phyloP scores from a whole-genome alignment of 1,140 invertebrate species.

The Tetramorium simillimum region DNA sequence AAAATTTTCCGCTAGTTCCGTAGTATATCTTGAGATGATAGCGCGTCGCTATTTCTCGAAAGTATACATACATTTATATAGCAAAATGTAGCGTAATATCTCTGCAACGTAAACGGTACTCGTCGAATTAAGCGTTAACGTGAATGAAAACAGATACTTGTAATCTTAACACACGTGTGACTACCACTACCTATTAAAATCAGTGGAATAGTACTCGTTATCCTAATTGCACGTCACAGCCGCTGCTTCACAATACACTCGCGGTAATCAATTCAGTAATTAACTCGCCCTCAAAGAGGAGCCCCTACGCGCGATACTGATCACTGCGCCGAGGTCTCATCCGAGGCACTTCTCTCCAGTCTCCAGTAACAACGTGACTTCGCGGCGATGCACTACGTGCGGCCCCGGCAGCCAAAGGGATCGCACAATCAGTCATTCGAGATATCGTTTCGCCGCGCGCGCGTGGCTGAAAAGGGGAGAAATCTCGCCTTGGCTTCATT shows the following conservation, averaged over 20 bases:
- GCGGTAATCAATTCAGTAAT: conserved; percentile 46
- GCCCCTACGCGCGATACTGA: conserved; percentile 32
- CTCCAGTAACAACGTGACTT: conserved; percentile 33
- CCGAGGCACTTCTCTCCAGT: not conserved
- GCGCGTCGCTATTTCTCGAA: not conserved
- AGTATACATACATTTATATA: not conserved
- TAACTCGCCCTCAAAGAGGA: conserved; percentile 27
- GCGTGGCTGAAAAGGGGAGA: conserved; percentile 76
- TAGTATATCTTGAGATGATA: not conserved
- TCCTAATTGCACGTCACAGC: conserved; percentile 25
- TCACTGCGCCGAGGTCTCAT: conserved; percentile 21
- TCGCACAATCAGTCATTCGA: conserved; percentile 72
- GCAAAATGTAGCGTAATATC: not conserved
- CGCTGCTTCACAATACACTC: conserved; percentile 1
- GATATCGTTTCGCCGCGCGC: conserved; percentile 65
- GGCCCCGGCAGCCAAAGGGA: conserved; percentile 53
- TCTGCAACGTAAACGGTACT: not conserved
- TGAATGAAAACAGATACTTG: not conserved
- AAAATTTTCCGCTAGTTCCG: conserved; percentile 7
- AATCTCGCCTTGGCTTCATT: conserved; percentile 81
- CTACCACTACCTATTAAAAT: conserved; percentile 8
- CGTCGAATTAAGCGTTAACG: not conserved
- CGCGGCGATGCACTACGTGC: conserved; percentile 36
- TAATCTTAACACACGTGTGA: not conserved
- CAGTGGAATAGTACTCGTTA: conserved; percentile 13